phyloP scores from a whole-genome alignment of 2,113 vertebrate genomes.

The Perognathus longimembris region DNA sequence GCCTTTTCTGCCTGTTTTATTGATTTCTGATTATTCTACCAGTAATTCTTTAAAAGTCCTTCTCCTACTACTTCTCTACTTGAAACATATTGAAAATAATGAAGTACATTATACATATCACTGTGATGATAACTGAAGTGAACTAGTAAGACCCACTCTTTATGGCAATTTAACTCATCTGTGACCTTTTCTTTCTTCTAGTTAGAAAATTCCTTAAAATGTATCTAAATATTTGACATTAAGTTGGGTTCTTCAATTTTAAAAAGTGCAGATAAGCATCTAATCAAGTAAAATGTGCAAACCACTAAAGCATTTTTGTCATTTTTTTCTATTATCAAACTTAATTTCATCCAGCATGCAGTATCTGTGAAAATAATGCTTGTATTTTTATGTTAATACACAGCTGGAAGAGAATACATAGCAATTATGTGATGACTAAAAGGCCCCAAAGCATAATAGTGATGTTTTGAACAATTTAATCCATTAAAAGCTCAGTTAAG shows the following conservation, averaged over 20 bases:
- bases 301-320: constrained; percentile 44
- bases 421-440: constrained; percentile 73
- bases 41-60: background rate
- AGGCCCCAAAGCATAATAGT: constrained; percentile 62
- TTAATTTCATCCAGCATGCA: constrained; percentile 32
- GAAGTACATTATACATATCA: no score
- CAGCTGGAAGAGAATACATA: constrained; percentile 65
- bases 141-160: background rate
- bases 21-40: background rate
- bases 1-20: background rate
- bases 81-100: no score
- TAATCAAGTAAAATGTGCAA: constrained; percentile 1
- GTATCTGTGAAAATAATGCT: constrained; percentile 57
- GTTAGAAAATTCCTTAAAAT: background rate
- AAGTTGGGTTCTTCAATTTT: background rate
- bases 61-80: background rate
- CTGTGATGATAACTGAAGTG: background rate
- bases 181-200: background rate
- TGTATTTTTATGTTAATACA: constrained; percentile 68
- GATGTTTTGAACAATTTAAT: constrained; percentile 76
- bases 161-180: background rate
- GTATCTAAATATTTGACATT: background rate
- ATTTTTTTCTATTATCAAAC: constrained; percentile 39
- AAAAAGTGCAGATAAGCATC: background rate
- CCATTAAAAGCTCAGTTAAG: constrained; percentile 73